A percentile compares a stretch with the other conserved stretches of the same genome.
Evolutionary conservation across 35 echinoderm and acorn worm genomes (phyloP).

Genomic region (Ophioderma brevispina): DNA sequence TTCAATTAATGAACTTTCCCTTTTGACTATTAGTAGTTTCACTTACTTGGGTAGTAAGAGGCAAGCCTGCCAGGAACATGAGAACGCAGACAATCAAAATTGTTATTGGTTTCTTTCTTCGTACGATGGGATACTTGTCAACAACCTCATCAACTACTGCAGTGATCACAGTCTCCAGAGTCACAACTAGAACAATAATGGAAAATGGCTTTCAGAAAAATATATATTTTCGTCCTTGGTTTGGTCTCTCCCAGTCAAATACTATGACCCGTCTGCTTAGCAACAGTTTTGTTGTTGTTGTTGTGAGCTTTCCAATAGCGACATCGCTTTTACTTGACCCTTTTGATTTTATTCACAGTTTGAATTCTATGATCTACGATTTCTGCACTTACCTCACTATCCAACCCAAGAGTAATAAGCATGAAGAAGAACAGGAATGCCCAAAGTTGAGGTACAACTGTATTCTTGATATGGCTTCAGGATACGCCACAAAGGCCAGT

Average conservation of each 20-base stretch:
- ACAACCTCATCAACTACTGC: slow-evolving; percentile 50
- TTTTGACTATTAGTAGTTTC: neutral
- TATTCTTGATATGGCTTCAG: slow-evolving; percentile 65
- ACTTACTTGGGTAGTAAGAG: slow-evolving; percentile 54
- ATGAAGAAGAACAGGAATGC: slow-evolving; percentile 84
- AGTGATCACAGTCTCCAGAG: slow-evolving; percentile 73
- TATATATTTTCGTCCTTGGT: too few relatives aligned
- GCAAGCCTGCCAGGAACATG: slow-evolving; percentile 35
- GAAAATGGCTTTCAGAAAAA: too few relatives aligned
- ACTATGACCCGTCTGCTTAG: too few relatives aligned
- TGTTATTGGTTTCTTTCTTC: slow-evolving; percentile 38
- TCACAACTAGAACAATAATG: slow-evolving; percentile 58
- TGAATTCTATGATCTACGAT: neutral
- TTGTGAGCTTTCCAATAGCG: too few relatives aligned
- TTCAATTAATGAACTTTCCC: too few relatives aligned
- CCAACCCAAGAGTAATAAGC: slow-evolving; percentile 76
- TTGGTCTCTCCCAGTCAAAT: too few relatives aligned
- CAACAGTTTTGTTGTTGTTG: too few relatives aligned
- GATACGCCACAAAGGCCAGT: slow-evolving; percentile 76
- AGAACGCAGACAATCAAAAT: slow-evolving; percentile 37
- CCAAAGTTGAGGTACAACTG: slow-evolving; percentile 62
- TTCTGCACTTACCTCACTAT: slow-evolving; percentile 83
- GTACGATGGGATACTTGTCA: slow-evolving; percentile 26
- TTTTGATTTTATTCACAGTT: neutral
- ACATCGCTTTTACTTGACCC: too few relatives aligned